Percentiles rank a stretch among this genome's conserved stretches.
These are phyloP conservation scores for Potorous gilbertii DNA, from an alignment of 2,797 vertebrate genomes.

Conservation along the genomic window DNA sequence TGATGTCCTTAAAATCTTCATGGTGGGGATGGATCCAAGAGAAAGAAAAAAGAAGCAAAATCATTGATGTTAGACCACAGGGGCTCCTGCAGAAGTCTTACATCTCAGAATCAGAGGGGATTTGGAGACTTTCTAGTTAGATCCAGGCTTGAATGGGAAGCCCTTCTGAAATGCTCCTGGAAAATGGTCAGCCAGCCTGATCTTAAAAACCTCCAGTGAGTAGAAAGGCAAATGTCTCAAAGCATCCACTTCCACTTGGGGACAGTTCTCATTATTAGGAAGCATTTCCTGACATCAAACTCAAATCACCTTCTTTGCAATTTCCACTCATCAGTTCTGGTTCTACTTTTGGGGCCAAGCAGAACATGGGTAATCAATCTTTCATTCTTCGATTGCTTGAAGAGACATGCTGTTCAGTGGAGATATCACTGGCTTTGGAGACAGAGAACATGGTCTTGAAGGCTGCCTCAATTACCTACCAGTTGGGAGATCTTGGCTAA, in stretches of 20 bases:
- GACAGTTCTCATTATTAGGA: neutral
- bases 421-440: neutral
- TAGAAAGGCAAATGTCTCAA: neutral
- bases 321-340: neutral
- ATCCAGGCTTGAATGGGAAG: no score
- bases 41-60: neutral
- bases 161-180: no score
- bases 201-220: neutral
- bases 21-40: neutral
- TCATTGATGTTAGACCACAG: neutral
- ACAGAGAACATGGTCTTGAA: neutral
- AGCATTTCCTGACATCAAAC: neutral
- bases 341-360: neutral
- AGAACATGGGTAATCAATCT: neutral
- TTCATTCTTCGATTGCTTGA: neutral
- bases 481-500: neutral
- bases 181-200: neutral
- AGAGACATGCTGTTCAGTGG: neutral
- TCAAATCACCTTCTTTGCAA: neutral
- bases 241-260: neutral
- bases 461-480: neutral
- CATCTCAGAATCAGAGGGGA: no score
- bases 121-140: no score
- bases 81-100: neutral
- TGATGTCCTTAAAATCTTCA: neutral